These are phyloP conservation scores for Engystomops pustulosus DNA, from an alignment of 2,113 vertebrate species.

Conservation along the genomic window DNA sequence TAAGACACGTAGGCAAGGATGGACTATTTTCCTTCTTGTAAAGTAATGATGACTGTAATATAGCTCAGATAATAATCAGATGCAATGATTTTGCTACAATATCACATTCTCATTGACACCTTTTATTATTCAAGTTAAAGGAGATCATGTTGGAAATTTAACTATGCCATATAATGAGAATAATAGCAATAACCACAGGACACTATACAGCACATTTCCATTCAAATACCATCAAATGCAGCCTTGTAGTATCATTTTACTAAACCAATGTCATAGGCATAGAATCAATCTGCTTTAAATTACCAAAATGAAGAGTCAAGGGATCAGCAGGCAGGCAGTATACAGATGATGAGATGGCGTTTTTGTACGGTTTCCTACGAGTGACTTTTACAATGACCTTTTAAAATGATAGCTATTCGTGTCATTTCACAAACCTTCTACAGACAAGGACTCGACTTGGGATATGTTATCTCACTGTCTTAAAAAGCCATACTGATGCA, in stretches of 20 bases:
- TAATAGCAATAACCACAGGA: background rate
- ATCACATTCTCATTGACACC: background rate
- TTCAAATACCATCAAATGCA: background rate
- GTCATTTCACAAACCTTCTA: background rate
- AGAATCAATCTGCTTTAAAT: background rate
- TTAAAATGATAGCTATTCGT: background rate
- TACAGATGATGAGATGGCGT: conserved; percentile 8
- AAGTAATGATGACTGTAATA: background rate
- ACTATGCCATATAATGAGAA: background rate
- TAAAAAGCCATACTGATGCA: background rate
- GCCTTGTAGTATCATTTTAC: background rate
- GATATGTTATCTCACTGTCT: conserved; percentile 21
- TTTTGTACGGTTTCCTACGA: background rate
- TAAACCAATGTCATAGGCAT: background rate
- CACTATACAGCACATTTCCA: background rate
- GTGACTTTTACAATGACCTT: conserved; percentile 24
- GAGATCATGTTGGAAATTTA: background rate
- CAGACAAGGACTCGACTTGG: background rate
- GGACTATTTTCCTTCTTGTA: background rate
- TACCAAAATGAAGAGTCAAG: background rate
- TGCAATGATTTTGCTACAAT: background rate
- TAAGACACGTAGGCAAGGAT: background rate
- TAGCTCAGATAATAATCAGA: background rate
- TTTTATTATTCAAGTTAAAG: background rate
- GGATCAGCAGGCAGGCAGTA: background rate